Evolutionary conservation across 2,888 invertebrate species (phyloP).

Genomic region (Pantelozetes paolii): DNA sequence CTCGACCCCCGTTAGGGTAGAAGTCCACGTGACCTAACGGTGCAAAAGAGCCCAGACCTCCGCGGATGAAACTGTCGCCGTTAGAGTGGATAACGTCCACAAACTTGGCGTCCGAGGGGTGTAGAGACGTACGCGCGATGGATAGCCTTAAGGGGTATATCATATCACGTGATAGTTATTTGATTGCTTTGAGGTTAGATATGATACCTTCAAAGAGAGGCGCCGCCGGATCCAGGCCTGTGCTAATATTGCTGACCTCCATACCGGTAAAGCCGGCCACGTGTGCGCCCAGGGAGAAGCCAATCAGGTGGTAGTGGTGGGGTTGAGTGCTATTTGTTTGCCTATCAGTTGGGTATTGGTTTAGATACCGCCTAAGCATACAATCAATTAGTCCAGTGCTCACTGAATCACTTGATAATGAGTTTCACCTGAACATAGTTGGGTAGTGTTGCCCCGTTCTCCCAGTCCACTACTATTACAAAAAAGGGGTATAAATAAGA

Average conservation of each 20-base stretch:
- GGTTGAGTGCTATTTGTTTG: constrained; percentile 66
- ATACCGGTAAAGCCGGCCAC: constrained; percentile 86
- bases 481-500: no score
- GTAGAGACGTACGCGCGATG: constrained; percentile 74
- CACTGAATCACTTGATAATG: background rate
- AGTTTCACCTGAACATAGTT: constrained; percentile 71
- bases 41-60: constrained; percentile 82
- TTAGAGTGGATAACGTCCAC: constrained; percentile 92
- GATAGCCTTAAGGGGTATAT: constrained; percentile 59
- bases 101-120: constrained; percentile 76
- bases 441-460: constrained; percentile 79
- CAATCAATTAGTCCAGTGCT: background rate
- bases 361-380: constrained; percentile 59
- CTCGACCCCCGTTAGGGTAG: constrained; percentile 78
- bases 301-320: constrained; percentile 59
- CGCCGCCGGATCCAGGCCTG: constrained; percentile 83
- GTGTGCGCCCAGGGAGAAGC: constrained; percentile 71
- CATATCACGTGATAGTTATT: background rate
- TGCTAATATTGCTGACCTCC: constrained; percentile 69
- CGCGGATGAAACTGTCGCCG: constrained; percentile 83
- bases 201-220: constrained; percentile 70
- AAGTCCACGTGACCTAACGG: constrained; percentile 86
- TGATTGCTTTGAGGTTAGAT: background rate
- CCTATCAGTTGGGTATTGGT: constrained; percentile 85
- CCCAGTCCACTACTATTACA: constrained; percentile 89